Base-by-base conservation (phyloP, 2,888 invertebrate species). In the Nesidiocoris tenuis region DNA sequence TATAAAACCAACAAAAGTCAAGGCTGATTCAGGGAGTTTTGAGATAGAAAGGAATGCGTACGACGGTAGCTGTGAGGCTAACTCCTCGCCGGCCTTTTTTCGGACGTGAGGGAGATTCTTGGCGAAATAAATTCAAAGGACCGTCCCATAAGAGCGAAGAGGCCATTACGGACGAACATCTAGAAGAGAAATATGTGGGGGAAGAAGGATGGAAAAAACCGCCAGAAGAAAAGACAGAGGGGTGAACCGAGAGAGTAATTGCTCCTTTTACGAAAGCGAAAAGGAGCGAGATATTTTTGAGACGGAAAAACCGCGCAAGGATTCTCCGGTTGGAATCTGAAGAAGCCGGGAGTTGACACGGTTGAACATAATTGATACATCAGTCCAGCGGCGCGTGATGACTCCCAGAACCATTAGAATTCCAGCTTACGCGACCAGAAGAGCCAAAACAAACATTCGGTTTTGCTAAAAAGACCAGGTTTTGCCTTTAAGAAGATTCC, bases 321-420 rank as follows among this genome's bases (percentile, higher is more conserved):
- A 24, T 67, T 59, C 59, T 18, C 23, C 59, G 17, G 59, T 59
- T 16, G 61, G 70, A 70, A 70, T 70, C 25, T 59, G 39, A 70
- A 70, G 59, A 70, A 23, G 70, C 70, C 22, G 18, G 70, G 16
- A 57, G 70, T 70, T 70, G 70, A 70, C 70, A 70, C 59, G 57
- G 25, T 70, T 59, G 57, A 59, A 70, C 70, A 70, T 68, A 70
- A 70, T 70, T 70, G 70, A 70, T 70, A 70, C 70, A 24, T 70
- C 70, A 59, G 24, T 24, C 24, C 56, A 18, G 9, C 7, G 68
- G 22, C 70, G 24, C 57, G 70, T 57, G 70, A 24, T 59, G n/a
- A n/a, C n/a, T 59, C 59, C 39, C 23, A 9, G 24, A 59, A 21
- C 57, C 70, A 70, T 70, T 70, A 70, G 24, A 70, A 70, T 70